Percentiles rank a stretch among this genome's conserved stretches.
Evolutionary conservation across 2,797 vertebrate genomes (phyloP).

Genomic region (Anguilla anguilla): DNA sequence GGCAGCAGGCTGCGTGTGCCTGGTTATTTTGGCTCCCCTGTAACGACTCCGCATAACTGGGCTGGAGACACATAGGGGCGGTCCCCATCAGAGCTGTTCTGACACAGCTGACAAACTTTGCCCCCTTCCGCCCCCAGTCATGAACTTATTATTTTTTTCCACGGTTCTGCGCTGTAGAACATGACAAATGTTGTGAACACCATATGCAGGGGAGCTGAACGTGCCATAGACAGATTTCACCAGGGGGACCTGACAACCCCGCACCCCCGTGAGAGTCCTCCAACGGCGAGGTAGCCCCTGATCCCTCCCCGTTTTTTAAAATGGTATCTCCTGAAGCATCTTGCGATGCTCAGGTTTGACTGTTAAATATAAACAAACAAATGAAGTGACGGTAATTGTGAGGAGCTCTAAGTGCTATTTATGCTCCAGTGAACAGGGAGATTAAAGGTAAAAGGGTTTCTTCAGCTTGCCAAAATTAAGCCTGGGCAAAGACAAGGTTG

Average conservation of each 20-base stretch:
- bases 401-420: background rate
- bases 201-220: background rate
- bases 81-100: background rate
- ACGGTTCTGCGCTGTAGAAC: background rate
- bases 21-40: background rate
- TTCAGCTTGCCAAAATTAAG: background rate
- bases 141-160: background rate
- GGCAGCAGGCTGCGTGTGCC: background rate
- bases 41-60: background rate
- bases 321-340: slow-evolving; percentile 9
- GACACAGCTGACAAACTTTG: background rate
- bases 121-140: background rate
- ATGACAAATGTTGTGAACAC: slow-evolving; percentile 22
- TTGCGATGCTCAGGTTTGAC: background rate
- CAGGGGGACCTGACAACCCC: background rate
- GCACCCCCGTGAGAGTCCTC: background rate
- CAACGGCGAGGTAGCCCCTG: background rate
- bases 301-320: background rate
- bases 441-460: background rate
- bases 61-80: background rate
- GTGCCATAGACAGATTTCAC: slow-evolving; percentile 11
- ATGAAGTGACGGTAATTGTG: background rate
- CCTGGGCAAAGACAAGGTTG: background rate
- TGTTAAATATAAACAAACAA: background rate
- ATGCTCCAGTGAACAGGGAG: background rate